These are phyloP conservation scores for Ammospiza caudacuta DNA, from an alignment of 2,113 vertebrate species.

Conservation along the genomic window DNA sequence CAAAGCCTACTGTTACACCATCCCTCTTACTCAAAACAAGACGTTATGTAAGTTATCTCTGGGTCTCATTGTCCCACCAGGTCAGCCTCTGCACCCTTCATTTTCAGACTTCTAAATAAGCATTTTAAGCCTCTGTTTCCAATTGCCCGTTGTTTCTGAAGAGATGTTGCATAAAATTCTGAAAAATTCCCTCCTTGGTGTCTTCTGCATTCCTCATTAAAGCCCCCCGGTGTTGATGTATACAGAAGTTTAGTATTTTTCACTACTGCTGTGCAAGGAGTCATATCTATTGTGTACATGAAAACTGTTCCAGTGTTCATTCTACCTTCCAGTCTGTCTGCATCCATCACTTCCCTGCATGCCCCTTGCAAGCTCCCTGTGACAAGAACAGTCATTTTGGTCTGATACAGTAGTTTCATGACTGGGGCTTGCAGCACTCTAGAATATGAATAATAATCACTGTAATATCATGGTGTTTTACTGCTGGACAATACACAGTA, in stretches of 20 bases:
- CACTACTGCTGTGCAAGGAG: neutral
- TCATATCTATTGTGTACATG: neutral
- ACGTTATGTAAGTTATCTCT: neutral
- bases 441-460: neutral
- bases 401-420: neutral
- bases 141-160: neutral
- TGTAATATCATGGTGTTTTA: neutral
- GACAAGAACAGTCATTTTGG: neutral
- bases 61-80: neutral
- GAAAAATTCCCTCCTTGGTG: neutral
- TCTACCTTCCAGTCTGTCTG: neutral
- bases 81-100: neutral
- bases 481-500: neutral
- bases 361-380: fast-evolving
- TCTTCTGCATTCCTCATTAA: neutral
- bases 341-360: neutral
- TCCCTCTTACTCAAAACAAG: neutral
- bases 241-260: neutral
- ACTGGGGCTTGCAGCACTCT: neutral
- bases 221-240: neutral
- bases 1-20: neutral
- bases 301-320: neutral
- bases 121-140: neutral
- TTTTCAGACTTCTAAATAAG: neutral
- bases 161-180: neutral